Conservation (phyloP, 1,140 invertebrate genomes). For the Nymphalis io region DNA sequence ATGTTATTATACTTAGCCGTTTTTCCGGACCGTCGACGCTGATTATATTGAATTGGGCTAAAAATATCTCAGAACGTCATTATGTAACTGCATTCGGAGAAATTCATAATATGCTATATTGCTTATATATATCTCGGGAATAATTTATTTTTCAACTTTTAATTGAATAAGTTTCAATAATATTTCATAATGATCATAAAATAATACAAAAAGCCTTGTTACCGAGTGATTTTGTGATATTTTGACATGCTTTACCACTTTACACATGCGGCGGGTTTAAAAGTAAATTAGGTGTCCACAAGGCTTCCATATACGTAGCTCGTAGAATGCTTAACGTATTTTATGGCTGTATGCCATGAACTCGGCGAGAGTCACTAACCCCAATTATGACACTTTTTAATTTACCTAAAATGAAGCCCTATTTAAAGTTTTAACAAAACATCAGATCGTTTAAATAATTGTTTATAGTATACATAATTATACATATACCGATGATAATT, state of each 20-base stretch:
- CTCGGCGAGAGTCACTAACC: slow-evolving; percentile 20
- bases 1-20: slow-evolving; percentile 3
- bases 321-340: slow-evolving; percentile 24
- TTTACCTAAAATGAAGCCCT: background rate
- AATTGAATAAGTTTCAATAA: background rate
- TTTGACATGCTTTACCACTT: slow-evolving; percentile 26
- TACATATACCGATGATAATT: background rate
- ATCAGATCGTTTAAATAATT: background rate
- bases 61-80: slow-evolving; percentile 2
- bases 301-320: slow-evolving; percentile 23
- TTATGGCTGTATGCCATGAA: slow-evolving; percentile 22
- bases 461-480: background rate
- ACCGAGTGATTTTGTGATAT: slow-evolving; percentile 24
- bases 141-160: background rate
- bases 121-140: background rate
- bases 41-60: slow-evolving; percentile 2
- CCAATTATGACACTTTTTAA: slow-evolving; percentile 27
- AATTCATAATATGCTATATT: background rate
- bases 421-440: background rate
- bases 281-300: slow-evolving; percentile 28
- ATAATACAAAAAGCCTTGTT: background rate
- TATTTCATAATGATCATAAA: background rate
- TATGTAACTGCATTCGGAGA: background rate
- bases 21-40: slow-evolving; percentile 4
- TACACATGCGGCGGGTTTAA: slow-evolving; percentile 23